phyloP scores from a whole-genome alignment of 2,888 invertebrate genomes.

The Metacarcinus magister region DNA sequence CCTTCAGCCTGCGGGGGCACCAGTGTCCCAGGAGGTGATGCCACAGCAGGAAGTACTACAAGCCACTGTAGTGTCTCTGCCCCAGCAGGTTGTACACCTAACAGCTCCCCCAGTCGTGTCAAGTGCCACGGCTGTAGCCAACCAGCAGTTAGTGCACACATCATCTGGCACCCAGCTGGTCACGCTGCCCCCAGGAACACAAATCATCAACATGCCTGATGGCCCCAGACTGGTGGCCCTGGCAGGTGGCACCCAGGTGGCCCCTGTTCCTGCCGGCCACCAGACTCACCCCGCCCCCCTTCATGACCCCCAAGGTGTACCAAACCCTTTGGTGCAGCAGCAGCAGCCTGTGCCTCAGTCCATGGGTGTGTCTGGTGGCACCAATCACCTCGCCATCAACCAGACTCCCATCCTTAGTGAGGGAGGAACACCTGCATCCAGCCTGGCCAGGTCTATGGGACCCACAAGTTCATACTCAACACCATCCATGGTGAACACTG shows the following conservation, averaged over 20 bases:
- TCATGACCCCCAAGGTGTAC: conserved; percentile 70
- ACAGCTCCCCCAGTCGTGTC: conserved; percentile 75
- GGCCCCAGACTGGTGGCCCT: conserved; percentile 75
- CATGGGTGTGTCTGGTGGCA: conserved; percentile 64
- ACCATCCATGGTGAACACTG: conserved; percentile 64
- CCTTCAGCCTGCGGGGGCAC: conserved; percentile 63
- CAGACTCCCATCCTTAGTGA: conserved; percentile 68
- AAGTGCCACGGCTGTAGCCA: conserved; percentile 63
- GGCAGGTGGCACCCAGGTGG: conserved; percentile 72
- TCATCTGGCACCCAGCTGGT: conserved; percentile 77
- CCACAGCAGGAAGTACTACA: conserved; percentile 75
- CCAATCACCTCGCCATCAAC: conserved; percentile 66
- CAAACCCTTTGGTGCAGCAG: conserved; percentile 66
- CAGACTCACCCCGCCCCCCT: conserved; percentile 67
- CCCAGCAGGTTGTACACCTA: conserved; percentile 70
- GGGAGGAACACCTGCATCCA: conserved; percentile 53
- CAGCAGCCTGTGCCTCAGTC: conserved; percentile 73
- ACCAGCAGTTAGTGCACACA: conserved; percentile 76
- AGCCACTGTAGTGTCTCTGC: conserved; percentile 73
- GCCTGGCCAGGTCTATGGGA: conserved; percentile 64
- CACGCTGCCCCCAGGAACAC: conserved; percentile 74
- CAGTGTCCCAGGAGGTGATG: conserved; percentile 69
- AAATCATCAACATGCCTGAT: conserved; percentile 75
- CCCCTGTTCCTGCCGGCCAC: conserved; percentile 70
- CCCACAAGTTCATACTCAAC: conserved; percentile 66